A percentile compares a stretch with the other conserved stretches of the same genome.
These are phyloP conservation scores for Potamarius usumacintae DNA, from an alignment of 2,113 vertebrate species.

Conservation along the genomic window DNA sequence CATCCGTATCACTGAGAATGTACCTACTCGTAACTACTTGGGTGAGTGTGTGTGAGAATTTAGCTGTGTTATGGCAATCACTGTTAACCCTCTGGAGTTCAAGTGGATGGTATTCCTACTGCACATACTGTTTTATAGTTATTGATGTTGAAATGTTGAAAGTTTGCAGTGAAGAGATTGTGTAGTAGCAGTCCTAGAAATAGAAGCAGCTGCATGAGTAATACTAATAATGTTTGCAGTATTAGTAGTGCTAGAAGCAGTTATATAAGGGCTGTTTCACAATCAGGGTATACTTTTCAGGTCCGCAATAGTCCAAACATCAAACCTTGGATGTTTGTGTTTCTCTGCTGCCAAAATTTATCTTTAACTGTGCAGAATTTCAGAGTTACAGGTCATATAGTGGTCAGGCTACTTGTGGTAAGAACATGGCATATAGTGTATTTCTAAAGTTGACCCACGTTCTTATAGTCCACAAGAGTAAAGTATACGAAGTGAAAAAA, in stretches of 20 bases:
- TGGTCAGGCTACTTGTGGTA: too few species aligned
- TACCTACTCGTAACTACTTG: slow-evolving; percentile 90
- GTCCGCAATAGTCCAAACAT: too few species aligned
- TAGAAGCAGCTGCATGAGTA: background rate
- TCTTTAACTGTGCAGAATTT: too few species aligned
- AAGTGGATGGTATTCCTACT: background rate
- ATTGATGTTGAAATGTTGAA: background rate
- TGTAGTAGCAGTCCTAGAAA: background rate
- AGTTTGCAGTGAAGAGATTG: background rate
- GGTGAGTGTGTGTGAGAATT: slow-evolving; percentile 70
- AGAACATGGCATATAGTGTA: too few species aligned
- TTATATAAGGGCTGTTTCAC: background rate
- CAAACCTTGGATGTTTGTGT: too few species aligned
- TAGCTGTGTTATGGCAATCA: too few species aligned
- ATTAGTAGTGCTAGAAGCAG: background rate
- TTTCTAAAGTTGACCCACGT: too few species aligned
- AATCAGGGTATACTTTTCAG: too few species aligned
- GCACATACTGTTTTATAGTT: background rate
- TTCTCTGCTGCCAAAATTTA: too few species aligned
- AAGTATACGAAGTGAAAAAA: too few species aligned
- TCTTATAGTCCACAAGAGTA: too few species aligned
- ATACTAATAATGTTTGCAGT: background rate
- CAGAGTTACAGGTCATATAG: too few species aligned
- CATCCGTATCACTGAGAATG: slow-evolving; percentile 83
- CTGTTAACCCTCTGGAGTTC: background rate